Conservation (phyloP, 2,113 vertebrate genomes). For the Odobenus rosmarus region DNA sequence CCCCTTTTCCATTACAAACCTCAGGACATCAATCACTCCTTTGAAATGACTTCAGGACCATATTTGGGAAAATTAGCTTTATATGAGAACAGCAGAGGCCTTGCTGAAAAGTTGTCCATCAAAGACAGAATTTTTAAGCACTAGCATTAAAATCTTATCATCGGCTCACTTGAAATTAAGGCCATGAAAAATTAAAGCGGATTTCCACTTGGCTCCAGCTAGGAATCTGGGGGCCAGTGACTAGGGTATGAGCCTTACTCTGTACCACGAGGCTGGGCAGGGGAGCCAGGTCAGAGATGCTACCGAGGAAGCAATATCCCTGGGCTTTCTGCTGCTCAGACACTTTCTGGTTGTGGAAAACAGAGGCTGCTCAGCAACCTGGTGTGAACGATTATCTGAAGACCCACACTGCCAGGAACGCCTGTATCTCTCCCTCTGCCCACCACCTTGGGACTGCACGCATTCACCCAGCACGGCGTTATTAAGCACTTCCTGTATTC, state of each 20-base stretch:
- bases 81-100: conserved; percentile 74
- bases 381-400: neutral
- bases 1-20: conserved; percentile 49
- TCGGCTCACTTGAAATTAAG: conserved; percentile 92
- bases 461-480: accelerated
- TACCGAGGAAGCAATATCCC: neutral
- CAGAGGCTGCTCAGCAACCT: neutral
- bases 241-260: neutral
- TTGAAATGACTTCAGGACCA: conserved; percentile 83
- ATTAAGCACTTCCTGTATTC: neutral
- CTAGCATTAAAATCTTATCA: conserved; percentile 92
- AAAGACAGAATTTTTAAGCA: conserved; percentile 92
- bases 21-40: conserved; percentile 79
- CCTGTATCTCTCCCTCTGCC: neutral
- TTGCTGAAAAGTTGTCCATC: conserved; percentile 91
- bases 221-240: conserved; percentile 79
- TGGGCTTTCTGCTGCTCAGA: neutral
- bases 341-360: neutral
- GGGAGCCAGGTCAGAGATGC: neutral
- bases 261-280: neutral
- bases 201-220: conserved; percentile 86
- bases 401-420: neutral
- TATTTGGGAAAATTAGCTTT: conserved; percentile 81
- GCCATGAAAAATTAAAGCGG: conserved; percentile 90
- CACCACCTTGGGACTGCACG: neutral